Base-by-base conservation (phyloP, 30 jellyfish, hydroid and myxozoan genomes). In the Chrysaora quinquecirrha region DNA sequence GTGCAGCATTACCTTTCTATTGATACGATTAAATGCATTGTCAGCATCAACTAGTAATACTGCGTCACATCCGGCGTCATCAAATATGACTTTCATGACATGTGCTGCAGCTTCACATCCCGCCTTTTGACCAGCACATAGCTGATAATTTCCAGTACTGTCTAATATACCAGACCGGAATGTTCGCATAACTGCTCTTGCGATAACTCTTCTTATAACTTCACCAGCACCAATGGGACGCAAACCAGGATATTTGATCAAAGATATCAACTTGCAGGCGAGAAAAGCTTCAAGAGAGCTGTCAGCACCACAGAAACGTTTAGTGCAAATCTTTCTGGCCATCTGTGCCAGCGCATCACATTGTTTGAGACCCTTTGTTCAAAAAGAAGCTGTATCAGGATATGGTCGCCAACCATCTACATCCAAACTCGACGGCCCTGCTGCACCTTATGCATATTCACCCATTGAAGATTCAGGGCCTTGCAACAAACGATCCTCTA, bases 321-420 rank as follows among this genome's bases (percentile, higher is more conserved):
- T 21, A 3, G 60, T 4, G 64, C 78, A 66, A 19, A 66, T 23
- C 63, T 66, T 66, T 33, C 63, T 66, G 22, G 78, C 34, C 78
- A 66, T 66, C 19, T 14, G 24, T 3, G 78, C 78, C 19, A 66
- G 10, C 14, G 78, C 7, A 19, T 66, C 34, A 66, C 78, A 66
- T 16, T 10, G 67, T 66, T 66, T 21, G 27, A n/a, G n/a, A n/a
- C n/a, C n/a, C n/a, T n/a, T n/a, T n/a, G n/a, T n/a, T n/a, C n/a
- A n/a, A n/a, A n/a, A n/a, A n/a, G n/a, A n/a, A n/a, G n/a, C n/a
- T n/a, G n/a, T n/a, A n/a, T n/a, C n/a, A n/a, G n/a, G 63, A 60
- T 60, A 6, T 22, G 72, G 9, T n/a, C 33, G 29, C 72, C 72
- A 60, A n/a, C 72, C 72, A 60, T 60, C 72, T 60, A 22, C 72